Evolutionary conservation across 2,113 vertebrate genomes (phyloP), one percentile per base, ranked within the genome.

Genomic region (Morone saxatilis): DNA sequence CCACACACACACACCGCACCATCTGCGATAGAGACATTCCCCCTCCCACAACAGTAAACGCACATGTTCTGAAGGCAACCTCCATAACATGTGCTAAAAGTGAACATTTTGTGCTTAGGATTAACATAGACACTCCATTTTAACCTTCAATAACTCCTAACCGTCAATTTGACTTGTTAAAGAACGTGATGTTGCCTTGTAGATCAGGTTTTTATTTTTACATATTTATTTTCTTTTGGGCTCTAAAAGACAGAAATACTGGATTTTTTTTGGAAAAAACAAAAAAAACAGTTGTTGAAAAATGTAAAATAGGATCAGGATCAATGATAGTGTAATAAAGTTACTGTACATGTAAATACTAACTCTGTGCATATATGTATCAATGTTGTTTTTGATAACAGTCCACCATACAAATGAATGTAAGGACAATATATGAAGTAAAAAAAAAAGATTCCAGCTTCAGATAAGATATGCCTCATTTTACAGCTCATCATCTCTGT

Each of bases 401-500:
- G 4, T 48, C 13, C 20, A n/a, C 3, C 16, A 69, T 10, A 50
- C 47, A 73, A 56, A 56, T 41, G 0, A 43, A 60, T 67, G 2
- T 11, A 41, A 47, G 51, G 10, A 45, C 6, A 59, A 43, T 41
- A 57, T 43, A 31, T 47, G 0, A 56, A 61, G 43, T 45, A 45
- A n/a, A 80, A 66, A 67, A 48, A 0, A 59, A 12, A 56, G 36
- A 70, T 38, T 59, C 5, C 61, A 43, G 19, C 74, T 83, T 63
- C 5, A 20, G 19, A 51, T 50, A 25, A 53, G n/a, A 36, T 60
- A 7, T 60, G 22, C 12, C 51, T 80, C 10, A 1, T 78, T 57
- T 75, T 67, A 81, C 74, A 62, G 53, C 40, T 80, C 57, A 72
- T 81, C 61, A 70, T 81, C 65, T 73, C 19, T 40, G 20, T 53